These are phyloP conservation scores for Apodemus speciosus DNA, from an alignment of 2,113 vertebrate species.

Conservation along the genomic window DNA sequence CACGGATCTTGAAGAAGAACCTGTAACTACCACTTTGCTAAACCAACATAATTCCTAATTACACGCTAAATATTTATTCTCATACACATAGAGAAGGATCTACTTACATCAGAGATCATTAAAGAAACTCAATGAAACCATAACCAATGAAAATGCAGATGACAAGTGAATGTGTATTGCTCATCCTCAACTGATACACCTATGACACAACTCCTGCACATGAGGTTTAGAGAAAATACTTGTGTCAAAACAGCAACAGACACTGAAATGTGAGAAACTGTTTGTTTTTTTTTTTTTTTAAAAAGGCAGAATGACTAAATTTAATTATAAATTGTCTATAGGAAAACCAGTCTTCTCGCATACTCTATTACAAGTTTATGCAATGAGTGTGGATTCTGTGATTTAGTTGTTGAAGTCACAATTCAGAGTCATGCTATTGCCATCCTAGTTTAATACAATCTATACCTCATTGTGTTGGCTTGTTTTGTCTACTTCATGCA, in stretches of 20 bases:
- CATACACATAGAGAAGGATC: background rate
- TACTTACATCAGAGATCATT: background rate
- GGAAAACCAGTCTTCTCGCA: background rate
- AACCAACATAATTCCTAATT: background rate
- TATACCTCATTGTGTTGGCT: background rate
- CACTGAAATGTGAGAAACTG: background rate
- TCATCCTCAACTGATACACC: background rate
- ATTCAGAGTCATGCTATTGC: background rate
- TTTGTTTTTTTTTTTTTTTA: too few relatives aligned
- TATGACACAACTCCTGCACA: background rate
- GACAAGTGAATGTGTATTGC: background rate
- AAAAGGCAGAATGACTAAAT: background rate
- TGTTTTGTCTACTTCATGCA: background rate
- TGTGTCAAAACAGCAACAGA: background rate
- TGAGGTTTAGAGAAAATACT: background rate
- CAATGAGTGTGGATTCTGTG: background rate
- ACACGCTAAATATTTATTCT: background rate
- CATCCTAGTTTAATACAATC: background rate
- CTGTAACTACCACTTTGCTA: background rate
- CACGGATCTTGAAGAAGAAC: background rate
- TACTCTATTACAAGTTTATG: background rate
- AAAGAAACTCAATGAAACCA: background rate
- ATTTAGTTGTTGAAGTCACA: background rate
- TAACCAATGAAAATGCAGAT: background rate
- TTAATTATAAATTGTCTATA: background rate